Percentiles rank a stretch among this genome's conserved stretches.
Conservation (phyloP, 2,888 invertebrate genomes). For the Pocota personata region DNA sequence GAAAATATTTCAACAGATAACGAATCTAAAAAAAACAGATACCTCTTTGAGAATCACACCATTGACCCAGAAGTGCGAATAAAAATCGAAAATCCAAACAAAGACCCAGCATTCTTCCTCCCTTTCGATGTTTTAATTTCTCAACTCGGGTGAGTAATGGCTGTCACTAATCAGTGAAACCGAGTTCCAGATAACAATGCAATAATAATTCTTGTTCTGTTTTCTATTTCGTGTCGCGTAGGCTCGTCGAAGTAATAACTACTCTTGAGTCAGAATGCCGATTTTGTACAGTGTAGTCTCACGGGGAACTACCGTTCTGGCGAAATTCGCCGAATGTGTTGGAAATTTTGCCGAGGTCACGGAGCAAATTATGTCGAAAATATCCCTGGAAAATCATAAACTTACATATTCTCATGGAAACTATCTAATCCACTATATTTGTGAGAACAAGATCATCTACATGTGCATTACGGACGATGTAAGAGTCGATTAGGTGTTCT, state of each 20-base stretch:
- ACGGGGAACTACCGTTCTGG: slow-evolving; percentile 92
- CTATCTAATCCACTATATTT: slow-evolving; percentile 96
- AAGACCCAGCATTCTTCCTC: slow-evolving; percentile 30
- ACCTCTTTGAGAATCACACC: not conserved
- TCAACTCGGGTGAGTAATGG: slow-evolving; percentile 59
- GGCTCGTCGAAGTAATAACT: slow-evolving; percentile 13
- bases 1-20: not conserved
- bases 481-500: slow-evolving; percentile 82
- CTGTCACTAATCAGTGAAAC: slow-evolving; percentile 2
- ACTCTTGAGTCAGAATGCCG: slow-evolving; percentile 86
- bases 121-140: slow-evolving; percentile 53
- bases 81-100: slow-evolving; percentile 40
- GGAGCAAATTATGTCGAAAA: slow-evolving; percentile 94
- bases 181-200: slow-evolving; percentile 24
- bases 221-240: not conserved
- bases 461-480: slow-evolving; percentile 98
- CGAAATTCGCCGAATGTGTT: slow-evolving; percentile 95
- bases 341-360: slow-evolving; percentile 98
- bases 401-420: slow-evolving; percentile 96
- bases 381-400: slow-evolving; percentile 94
- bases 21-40: not conserved
- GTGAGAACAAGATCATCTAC: slow-evolving; percentile 93
- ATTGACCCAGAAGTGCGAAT: slow-evolving; percentile 12
- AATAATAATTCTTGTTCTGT: not conserved
- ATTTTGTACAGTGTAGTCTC: slow-evolving; percentile 95